phyloP scores from a whole-genome alignment of 2,888 invertebrate species.

The Drosophila neoperkinsi region DNA sequence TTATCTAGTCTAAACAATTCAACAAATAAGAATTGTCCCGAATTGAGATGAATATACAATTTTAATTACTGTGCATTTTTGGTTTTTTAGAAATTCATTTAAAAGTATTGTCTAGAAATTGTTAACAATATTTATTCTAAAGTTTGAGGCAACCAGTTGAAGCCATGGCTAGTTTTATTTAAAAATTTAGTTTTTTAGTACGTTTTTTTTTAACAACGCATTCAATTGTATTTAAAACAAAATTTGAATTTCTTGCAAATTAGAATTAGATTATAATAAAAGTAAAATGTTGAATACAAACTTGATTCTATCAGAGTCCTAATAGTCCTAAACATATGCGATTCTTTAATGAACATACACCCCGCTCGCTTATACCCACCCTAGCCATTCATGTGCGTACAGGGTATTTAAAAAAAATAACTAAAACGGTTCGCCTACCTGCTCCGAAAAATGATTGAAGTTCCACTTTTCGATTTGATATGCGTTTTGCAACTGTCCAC shows the following conservation, averaged over 20 bases:
- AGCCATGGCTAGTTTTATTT: background rate
- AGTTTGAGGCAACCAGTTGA: background rate
- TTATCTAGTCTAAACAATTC: background rate
- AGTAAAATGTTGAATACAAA: background rate
- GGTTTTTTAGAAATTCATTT: background rate
- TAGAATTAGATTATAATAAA: background rate
- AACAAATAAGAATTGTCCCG: background rate
- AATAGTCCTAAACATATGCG: background rate
- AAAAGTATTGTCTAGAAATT: background rate
- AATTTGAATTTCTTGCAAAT: background rate
- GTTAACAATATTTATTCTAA: background rate
- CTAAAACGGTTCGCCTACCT: slow-evolving; percentile 53
- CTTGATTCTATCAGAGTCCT: background rate
- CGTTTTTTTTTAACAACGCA: background rate
- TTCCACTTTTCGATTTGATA: slow-evolving; percentile 78
- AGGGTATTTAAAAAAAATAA: slow-evolving; percentile 25
- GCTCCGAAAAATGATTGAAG: slow-evolving; percentile 72
- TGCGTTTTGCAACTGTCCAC: slow-evolving; percentile 71
- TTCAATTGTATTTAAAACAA: too few species aligned
- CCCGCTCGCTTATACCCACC: too few species aligned
- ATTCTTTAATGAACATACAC: background rate
- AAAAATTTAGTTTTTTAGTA: background rate
- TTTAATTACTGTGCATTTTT: background rate
- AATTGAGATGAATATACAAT: background rate
- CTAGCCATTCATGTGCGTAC: background rate